phyloP scores from a whole-genome alignment of 2,888 invertebrate genomes.

The Trilocha varians region DNA sequence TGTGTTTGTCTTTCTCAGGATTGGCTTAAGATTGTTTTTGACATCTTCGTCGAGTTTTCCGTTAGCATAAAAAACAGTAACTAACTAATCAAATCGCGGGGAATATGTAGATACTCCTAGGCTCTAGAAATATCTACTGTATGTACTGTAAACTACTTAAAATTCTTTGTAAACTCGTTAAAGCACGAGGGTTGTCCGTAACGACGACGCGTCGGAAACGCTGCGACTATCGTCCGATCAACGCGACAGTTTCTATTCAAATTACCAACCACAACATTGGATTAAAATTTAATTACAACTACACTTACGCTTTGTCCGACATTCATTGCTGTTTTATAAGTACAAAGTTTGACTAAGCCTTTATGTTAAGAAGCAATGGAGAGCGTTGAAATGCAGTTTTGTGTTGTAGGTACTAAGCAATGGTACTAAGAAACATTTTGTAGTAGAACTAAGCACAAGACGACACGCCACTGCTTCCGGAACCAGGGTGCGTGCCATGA shows the following conservation, averaged over 20 bases:
- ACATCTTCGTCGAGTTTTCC: too few species aligned
- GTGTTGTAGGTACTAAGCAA: conserved; percentile 6
- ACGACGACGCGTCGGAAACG: conserved; percentile 46
- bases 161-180: conserved; percentile 11
- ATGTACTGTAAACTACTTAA: too few species aligned
- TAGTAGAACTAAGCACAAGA: conserved; percentile 23
- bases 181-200: conserved; percentile 31
- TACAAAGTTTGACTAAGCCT: not conserved
- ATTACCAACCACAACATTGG: conserved; percentile 35
- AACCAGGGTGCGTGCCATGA: conserved; percentile 32
- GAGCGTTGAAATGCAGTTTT: not conserved
- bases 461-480: conserved; percentile 49
- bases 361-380: not conserved
- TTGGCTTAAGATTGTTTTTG: too few species aligned
- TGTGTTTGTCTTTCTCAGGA: too few species aligned
- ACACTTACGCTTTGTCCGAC: conserved; percentile 5
- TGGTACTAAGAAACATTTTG: conserved; percentile 1
- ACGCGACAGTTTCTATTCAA: conserved; percentile 59
- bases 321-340: conserved; percentile 21
- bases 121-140: too few species aligned
- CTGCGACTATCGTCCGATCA: conserved; percentile 38
- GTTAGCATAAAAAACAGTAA: too few species aligned
- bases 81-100: too few species aligned
- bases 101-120: too few species aligned
- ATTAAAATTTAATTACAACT: conserved; percentile 18